Base-by-base conservation (phyloP, 2,113 vertebrate genomes). In the Petromus typicus region DNA sequence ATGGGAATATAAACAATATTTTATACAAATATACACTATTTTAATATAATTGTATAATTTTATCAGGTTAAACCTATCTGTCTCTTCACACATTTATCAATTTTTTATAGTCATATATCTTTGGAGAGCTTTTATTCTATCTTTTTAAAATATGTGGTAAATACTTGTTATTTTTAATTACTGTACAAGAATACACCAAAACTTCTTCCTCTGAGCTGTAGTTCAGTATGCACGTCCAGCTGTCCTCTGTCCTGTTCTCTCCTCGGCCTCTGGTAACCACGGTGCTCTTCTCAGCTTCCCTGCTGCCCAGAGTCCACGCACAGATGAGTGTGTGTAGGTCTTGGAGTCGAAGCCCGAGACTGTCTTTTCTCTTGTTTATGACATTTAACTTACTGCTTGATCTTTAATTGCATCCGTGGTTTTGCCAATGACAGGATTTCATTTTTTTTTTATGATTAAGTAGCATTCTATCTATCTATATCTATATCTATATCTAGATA, bases 221-320 rank as follows among this genome's bases (percentile, higher is more conserved):
- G 20, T 18, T 17, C 7, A 32, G 63, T 82, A 4, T 1, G 1
- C 13, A 6, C 8, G 30, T 1, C 34, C 30, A 63, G 4, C 30
- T 34, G 1, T 37, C 43, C 27, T 64, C n/a, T 1, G 13, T 11
- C 14, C 45, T 64, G 9, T 59, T 8, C 25, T 48, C 43, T 51
- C 83, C 20, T 32, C 7, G 51, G 32, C 6, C 23, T 79, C 61
- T 67, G 61, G 22, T 45, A 67, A 64, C 71, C 34, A n/a, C 11
- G 7, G 7, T 25, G 34, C 25, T 30, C 3, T 18, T 45, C 13
- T 45, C 11, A 34, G 23, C 37, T 20, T 87, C 27, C 8, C 0
- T 73, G 25, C 61, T 8, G 7, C 17, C 20, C 37, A 67, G 16
- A 48, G n/a, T 59, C 32, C 14, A 66, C 17, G 2, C 14, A 27